Evolutionary conservation across 1,140 invertebrate species (phyloP).

Genomic region (Drosophila santomea): DNA sequence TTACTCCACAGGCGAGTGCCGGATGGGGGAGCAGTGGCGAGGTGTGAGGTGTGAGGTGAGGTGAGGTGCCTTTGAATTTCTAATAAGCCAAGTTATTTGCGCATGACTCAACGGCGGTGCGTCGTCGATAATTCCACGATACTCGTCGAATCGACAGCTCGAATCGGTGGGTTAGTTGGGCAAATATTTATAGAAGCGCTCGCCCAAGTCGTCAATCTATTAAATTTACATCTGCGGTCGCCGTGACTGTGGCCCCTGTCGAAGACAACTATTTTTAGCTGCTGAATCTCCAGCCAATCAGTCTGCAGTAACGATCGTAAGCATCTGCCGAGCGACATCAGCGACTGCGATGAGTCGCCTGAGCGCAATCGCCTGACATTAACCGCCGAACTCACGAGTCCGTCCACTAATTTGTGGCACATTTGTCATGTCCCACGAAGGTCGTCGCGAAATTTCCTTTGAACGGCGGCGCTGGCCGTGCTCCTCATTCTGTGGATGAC

Average conservation of each 20-base stretch:
- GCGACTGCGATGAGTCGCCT: constrained; percentile 9
- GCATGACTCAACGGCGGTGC: constrained; percentile 70
- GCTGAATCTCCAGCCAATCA: constrained; percentile 67
- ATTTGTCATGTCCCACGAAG: constrained; percentile 29
- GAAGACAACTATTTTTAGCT: constrained; percentile 57
- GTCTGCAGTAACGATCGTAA: constrained; percentile 43
- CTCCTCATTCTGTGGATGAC: background rate
- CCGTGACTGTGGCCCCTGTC: constrained; percentile 17
- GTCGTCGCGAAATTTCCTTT: no score
- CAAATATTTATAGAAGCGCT: constrained; percentile 77
- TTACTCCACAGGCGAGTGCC: constrained; percentile 48
- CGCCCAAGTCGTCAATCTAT: constrained; percentile 25
- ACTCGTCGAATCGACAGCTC: constrained; percentile 12
- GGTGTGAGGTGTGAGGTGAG: background rate
- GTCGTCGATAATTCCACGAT: constrained; percentile 74
- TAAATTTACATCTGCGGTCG: constrained; percentile 37
- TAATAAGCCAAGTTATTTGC: constrained; percentile 82
- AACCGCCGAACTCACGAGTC: constrained; percentile 9
- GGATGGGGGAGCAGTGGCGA: background rate
- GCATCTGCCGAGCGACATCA: constrained; percentile 4
- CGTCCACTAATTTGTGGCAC: constrained; percentile 18
- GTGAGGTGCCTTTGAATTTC: constrained; percentile 67
- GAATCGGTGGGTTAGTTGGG: constrained; percentile 65
- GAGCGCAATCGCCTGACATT: background rate
- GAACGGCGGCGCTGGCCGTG: background rate